phyloP scores from a whole-genome alignment of 2,888 invertebrate species.

The Ectobius pallidus region DNA sequence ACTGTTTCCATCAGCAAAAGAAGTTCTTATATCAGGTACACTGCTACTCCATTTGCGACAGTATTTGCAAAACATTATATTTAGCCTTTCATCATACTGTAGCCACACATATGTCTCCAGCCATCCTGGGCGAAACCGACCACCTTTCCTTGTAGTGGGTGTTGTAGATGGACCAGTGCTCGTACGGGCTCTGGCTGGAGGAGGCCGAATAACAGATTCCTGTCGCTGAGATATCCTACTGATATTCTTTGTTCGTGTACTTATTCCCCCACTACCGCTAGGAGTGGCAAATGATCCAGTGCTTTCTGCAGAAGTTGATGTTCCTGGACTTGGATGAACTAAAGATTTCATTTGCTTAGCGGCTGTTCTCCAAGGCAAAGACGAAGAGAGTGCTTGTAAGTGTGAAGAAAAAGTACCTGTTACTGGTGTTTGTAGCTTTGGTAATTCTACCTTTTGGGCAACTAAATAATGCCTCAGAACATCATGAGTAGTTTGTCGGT shows the following conservation, averaged over 20 bases:
- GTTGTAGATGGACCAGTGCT: slow-evolving; percentile 11
- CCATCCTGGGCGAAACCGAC: slow-evolving; percentile 73
- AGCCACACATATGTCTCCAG: slow-evolving; percentile 74
- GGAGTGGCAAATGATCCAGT: not conserved
- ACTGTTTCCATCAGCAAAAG: slow-evolving; percentile 77
- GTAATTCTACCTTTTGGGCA: slow-evolving; percentile 46
- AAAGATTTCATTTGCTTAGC: not conserved
- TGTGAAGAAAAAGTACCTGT: slow-evolving; percentile 46
- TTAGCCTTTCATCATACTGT: slow-evolving; percentile 69
- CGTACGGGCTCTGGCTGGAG: slow-evolving; percentile 35
- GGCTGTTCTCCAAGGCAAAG: not conserved
- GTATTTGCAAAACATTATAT: slow-evolving; percentile 75
- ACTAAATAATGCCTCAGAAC: slow-evolving; percentile 37
- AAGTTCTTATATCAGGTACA: slow-evolving; percentile 74
- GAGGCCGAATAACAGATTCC: slow-evolving; percentile 54
- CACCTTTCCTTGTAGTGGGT: slow-evolving; percentile 60
- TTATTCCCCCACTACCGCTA: no score
- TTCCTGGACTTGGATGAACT: not conserved
- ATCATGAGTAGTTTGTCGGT: slow-evolving; percentile 19
- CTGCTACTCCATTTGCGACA: slow-evolving; percentile 76
- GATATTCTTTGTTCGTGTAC: slow-evolving; percentile 39
- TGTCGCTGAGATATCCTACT: slow-evolving; percentile 48
- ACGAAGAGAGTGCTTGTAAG: slow-evolving; percentile 31
- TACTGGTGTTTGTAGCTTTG: slow-evolving; percentile 45
- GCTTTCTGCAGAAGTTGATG: not conserved